Conservation (phyloP, 1,140 invertebrate species). For the Drosophila funebris region DNA sequence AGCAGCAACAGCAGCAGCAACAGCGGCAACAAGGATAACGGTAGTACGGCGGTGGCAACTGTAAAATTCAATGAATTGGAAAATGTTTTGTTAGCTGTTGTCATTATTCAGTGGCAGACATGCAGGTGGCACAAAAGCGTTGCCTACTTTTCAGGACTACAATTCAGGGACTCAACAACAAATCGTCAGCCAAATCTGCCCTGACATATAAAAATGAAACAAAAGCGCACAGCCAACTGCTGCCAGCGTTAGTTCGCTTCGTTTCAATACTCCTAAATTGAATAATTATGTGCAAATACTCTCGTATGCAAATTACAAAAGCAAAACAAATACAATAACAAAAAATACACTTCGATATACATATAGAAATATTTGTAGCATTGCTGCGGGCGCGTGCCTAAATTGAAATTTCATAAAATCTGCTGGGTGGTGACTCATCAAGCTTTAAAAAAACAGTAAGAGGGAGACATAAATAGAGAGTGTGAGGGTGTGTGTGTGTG, state of each 20-base stretch:
- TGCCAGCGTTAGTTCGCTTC: slow-evolving; percentile 16
- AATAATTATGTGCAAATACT: slow-evolving; percentile 70
- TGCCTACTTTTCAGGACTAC: slow-evolving; percentile 31
- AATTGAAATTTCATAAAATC: slow-evolving; percentile 54
- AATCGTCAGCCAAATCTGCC: slow-evolving; percentile 49
- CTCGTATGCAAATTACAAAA: slow-evolving; percentile 27
- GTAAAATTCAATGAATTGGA: slow-evolving; percentile 83
- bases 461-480: not conserved
- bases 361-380: not conserved
- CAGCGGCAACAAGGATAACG: slow-evolving; percentile 38
- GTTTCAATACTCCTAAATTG: slow-evolving; percentile 51
- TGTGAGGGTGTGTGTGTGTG: too few species aligned
- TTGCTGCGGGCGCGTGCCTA: slow-evolving; percentile 40
- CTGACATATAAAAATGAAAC: slow-evolving; percentile 52
- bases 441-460: slow-evolving; percentile 18
- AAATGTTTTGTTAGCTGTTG: slow-evolving; percentile 78
- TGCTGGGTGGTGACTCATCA: slow-evolving; percentile 3
- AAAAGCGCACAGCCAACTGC: slow-evolving; percentile 39
- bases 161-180: slow-evolving; percentile 12
- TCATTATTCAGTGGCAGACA: slow-evolving; percentile 67
- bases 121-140: slow-evolving; percentile 52
- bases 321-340: not conserved
- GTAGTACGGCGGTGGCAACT: slow-evolving; percentile 61
- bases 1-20: slow-evolving; percentile 22
- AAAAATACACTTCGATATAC: not conserved